These are phyloP conservation scores for Nowickia ferox DNA, from an alignment of 2,888 invertebrate species.

Conservation along the genomic window DNA sequence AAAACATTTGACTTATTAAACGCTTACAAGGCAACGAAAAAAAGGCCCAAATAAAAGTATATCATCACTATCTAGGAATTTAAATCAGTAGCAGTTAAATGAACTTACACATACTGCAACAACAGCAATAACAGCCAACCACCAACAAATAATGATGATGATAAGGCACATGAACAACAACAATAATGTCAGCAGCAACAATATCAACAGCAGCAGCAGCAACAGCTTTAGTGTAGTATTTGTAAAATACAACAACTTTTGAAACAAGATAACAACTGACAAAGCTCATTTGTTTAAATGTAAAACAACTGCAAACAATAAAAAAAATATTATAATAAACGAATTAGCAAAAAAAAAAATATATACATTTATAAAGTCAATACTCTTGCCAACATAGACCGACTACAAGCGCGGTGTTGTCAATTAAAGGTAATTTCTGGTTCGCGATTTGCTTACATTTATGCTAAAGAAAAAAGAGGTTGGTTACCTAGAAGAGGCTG, in stretches of 20 bases:
- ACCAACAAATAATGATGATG: conserved; percentile 45
- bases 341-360: conserved; percentile 1
- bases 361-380: conserved; percentile 14
- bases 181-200: conserved; percentile 23
- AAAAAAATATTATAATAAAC: conserved; percentile 26
- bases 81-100: conserved; percentile 70
- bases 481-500: too few species aligned
- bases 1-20: conserved; percentile 63
- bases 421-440: neutral
- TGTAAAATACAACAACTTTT: conserved; percentile 56
- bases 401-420: neutral
- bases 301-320: conserved; percentile 62
- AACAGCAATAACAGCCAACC: neutral
- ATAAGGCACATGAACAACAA: conserved; percentile 37
- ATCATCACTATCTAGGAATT: conserved; percentile 69
- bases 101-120: conserved; percentile 46
- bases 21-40: neutral
- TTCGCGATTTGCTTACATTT: too few species aligned
- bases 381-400: neutral
- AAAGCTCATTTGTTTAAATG: conserved; percentile 71
- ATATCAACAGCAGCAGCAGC: neutral
- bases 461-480: too few species aligned
- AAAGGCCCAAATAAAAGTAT: conserved; percentile 42
- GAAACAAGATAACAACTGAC: conserved; percentile 71
- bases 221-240: conserved; percentile 38